Evolutionary conservation across 1,140 invertebrate genomes (phyloP), one percentile per base, ranked within the genome.

Genomic region (Macrosteles quadrilineatus): DNA sequence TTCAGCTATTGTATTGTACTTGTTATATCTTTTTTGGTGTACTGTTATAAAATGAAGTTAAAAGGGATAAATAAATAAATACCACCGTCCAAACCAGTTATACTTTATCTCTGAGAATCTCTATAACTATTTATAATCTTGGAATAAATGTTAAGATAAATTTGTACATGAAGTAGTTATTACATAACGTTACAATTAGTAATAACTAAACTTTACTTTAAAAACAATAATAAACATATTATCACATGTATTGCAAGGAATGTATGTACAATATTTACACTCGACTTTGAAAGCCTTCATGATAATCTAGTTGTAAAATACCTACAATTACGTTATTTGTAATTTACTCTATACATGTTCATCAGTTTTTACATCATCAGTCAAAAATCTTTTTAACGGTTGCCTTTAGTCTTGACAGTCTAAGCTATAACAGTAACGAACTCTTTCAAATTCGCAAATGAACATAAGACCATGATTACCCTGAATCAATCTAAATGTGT

Each of bases 81-180:
- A 36, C 32, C 32, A 36, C 14, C 14, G 4, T 59, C 27, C 55
- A 59, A 59, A 59, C 55, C 55, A 59, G 23, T 14, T 59, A 59
- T 59, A 59, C 23, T 59, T 59, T 11, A 59, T 59, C 55, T 59
- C 27, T 59, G 55, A 59, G 55, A 59, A 30, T 59, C 47, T 27
- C 55, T 59, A 59, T 59, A 59, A 59, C 55, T 59, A 59, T 25
- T 27, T 29, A 27, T 59, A 59, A 59, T 59, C 55, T 14, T 59
- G 12, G 55, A 59, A 59, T 59, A 30, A 59, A 59, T 25, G 6
- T 50, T 59, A 59, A 59, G 55, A 30, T 59, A 36, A 59, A 30
- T 59, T 59, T 59, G 55, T 59, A 59, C 55, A 59, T 59, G 55
- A 59, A 59, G 12, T 27, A 59, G 21, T 59, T 23, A 59, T 59